These are phyloP conservation scores for Suillia variegata DNA, from an alignment of 2,888 invertebrate species.

Conservation along the genomic window DNA sequence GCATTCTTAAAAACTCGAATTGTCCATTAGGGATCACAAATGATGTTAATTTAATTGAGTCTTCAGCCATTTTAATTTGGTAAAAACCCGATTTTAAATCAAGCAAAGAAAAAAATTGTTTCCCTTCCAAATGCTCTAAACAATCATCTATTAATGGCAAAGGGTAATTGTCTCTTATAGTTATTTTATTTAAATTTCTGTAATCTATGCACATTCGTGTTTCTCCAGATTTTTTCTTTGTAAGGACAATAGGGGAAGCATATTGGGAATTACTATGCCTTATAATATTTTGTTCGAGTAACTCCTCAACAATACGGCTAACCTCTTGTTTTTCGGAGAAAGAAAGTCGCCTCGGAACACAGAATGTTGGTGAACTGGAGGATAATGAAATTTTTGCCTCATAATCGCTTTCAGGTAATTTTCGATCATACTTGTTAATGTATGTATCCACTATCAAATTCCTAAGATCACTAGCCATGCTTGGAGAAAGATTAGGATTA, in stretches of 20 bases:
- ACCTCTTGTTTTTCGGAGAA: conserved; percentile 11
- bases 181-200: conserved; percentile 22
- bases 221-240: conserved; percentile 17
- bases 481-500: not conserved
- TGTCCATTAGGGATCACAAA: conserved; percentile 34
- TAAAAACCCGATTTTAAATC: conserved; percentile 34
- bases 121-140: conserved; percentile 22
- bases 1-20: conserved; percentile 30
- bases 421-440: not conserved
- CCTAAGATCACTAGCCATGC: not conserved
- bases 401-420: conserved; percentile 10
- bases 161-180: conserved; percentile 25
- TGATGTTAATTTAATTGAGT: conserved; percentile 31
- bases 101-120: conserved; percentile 28
- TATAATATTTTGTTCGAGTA: conserved; percentile 20
- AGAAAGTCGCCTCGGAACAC: conserved; percentile 18
- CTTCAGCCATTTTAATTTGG: conserved; percentile 26
- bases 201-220: conserved; percentile 18
- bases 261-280: conserved; percentile 22
- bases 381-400: not conserved
- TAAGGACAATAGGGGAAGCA: conserved; percentile 17
- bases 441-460: too few relatives aligned
- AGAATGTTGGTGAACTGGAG: not conserved
- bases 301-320: conserved; percentile 14
- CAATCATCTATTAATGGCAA: conserved; percentile 25